Percentiles rank a stretch among this genome's conserved stretches.
phyloP scores from a whole-genome alignment of 2,113 vertebrate genomes.

The Leucopsar rothschildi region DNA sequence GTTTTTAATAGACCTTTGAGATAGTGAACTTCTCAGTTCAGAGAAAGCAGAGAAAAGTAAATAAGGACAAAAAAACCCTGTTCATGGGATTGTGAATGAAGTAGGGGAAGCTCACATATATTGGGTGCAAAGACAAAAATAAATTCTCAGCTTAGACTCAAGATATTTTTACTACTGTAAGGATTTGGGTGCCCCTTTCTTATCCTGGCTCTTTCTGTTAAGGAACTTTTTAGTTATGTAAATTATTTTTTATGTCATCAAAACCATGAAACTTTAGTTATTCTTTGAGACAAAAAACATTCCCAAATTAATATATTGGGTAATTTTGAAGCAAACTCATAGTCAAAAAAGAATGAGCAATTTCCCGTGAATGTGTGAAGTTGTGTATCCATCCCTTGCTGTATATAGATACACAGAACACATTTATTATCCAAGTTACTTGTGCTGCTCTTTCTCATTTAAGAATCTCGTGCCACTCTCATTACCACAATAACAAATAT shows the following conservation, averaged over 20 bases:
- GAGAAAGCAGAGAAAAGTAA: neutral
- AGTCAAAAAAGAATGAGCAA: neutral
- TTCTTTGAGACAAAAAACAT: neutral
- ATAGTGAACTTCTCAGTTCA: neutral
- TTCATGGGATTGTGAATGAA: neutral
- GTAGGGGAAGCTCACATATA: neutral
- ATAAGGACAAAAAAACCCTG: neutral
- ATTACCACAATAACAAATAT: neutral
- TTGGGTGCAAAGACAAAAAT: neutral
- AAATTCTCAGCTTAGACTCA: neutral
- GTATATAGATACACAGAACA: neutral
- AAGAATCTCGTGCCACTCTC: neutral
- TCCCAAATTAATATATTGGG: neutral
- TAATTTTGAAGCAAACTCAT: neutral
- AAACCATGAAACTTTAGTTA: neutral
- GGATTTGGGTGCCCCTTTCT: neutral
- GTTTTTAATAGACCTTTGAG: neutral
- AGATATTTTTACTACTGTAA: neutral
- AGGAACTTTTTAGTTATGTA: neutral
- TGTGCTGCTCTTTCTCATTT: neutral
- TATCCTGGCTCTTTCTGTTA: neutral
- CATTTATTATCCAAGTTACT: neutral
- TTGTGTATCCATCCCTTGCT: neutral
- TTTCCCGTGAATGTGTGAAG: neutral
- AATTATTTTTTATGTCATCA: neutral